Percentiles rank a stretch among this genome's conserved stretches.
Evolutionary conservation across 2,113 vertebrate genomes (phyloP).

Genomic region (Cercocebus atys): DNA sequence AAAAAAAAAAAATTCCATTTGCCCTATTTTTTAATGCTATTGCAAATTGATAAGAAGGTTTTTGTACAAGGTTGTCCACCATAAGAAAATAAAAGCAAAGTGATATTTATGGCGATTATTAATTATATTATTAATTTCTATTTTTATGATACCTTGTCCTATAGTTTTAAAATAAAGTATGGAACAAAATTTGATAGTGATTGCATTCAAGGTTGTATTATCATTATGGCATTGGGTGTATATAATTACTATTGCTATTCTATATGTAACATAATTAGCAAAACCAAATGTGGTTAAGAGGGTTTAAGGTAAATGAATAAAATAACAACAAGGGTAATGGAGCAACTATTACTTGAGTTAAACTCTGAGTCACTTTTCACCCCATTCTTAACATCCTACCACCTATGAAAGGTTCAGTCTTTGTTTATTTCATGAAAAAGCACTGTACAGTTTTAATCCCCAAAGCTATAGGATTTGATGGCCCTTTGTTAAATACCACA

Average conservation of each 20-base stretch:
- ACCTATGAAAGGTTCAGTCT: neutral
- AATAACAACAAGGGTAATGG: neutral
- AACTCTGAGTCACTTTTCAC: neutral
- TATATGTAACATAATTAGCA: neutral
- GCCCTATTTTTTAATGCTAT: neutral
- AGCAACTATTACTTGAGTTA: neutral
- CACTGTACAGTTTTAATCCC: conserved; percentile 3
- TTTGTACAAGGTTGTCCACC: neutral
- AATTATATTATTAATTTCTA: neutral
- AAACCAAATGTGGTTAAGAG: neutral
- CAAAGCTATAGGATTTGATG: neutral
- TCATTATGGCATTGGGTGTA: neutral
- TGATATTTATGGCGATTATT: neutral
- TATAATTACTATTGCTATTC: neutral
- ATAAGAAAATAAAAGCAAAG: neutral
- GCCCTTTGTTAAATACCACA: neutral
- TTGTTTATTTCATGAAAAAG: neutral
- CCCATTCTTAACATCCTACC: neutral
- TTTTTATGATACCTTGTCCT: neutral
- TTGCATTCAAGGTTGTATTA: neutral
- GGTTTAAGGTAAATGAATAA: neutral
- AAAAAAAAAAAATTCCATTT: neutral
- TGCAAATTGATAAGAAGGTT: neutral
- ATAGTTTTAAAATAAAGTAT: neutral
- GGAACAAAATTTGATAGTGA: neutral